A percentile compares a stretch with the other conserved stretches of the same genome.
phyloP scores from a whole-genome alignment of 2,113 vertebrate genomes.

The Synodontis membranacea region DNA sequence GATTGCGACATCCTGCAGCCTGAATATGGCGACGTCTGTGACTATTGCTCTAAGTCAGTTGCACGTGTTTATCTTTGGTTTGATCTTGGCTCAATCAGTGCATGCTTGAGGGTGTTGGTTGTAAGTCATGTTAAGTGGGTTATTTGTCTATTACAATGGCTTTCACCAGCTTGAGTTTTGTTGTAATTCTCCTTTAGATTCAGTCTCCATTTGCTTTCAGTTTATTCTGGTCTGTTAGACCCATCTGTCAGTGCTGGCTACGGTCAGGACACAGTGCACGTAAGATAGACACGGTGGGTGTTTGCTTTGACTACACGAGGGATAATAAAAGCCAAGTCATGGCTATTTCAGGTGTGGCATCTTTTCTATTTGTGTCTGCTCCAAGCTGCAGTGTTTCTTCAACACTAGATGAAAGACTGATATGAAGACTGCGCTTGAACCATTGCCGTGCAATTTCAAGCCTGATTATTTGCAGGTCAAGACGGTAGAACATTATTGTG shows the following conservation, averaged over 20 bases:
- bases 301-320: slow-evolving; percentile 48
- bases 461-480: not conserved
- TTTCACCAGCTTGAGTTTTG: not conserved
- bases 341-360: slow-evolving; percentile 8
- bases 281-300: slow-evolving; percentile 22
- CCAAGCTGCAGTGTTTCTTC: not conserved
- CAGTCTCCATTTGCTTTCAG: not conserved
- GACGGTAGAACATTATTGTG: not conserved
- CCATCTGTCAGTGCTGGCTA: not conserved
- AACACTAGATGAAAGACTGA: not conserved
- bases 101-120: not conserved
- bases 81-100: not conserved
- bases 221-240: slow-evolving; percentile 31
- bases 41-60: not conserved
- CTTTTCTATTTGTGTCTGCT: slow-evolving; percentile 29
- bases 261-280: slow-evolving; percentile 11
- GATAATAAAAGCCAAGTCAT: slow-evolving; percentile 30
- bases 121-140: not conserved
- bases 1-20: not conserved
- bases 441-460: not conserved
- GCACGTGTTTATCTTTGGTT: not conserved
- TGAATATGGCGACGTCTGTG: not conserved
- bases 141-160: not conserved
- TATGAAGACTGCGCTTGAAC: not conserved
- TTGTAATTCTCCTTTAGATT: not conserved